These are phyloP conservation scores for Heliconius ethilla DNA, from an alignment of 2,888 invertebrate genomes.

Conservation along the genomic window DNA sequence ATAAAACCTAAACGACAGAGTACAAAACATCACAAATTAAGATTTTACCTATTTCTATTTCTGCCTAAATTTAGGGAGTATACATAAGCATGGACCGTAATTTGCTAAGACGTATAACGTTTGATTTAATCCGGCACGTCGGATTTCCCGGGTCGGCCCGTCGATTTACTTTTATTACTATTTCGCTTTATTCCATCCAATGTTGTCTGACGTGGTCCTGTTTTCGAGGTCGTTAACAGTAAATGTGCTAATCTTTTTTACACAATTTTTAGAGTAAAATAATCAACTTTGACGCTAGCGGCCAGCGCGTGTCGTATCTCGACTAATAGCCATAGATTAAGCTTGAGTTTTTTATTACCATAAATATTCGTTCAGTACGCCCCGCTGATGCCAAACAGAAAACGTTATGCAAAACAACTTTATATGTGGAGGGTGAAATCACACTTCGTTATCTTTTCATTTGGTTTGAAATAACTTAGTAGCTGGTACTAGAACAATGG, in stretches of 20 bases:
- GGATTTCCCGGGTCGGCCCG: slow-evolving; percentile 62
- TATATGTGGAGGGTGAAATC: slow-evolving; percentile 42
- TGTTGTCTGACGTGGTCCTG: slow-evolving; percentile 67
- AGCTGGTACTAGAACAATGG: slow-evolving; percentile 43
- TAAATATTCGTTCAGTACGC: slow-evolving; percentile 33
- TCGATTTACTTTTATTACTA: slow-evolving; percentile 78
- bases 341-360: slow-evolving; percentile 58
- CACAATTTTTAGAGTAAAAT: slow-evolving; percentile 59
- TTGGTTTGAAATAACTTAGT: slow-evolving; percentile 45
- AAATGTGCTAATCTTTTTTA: slow-evolving; percentile 80
- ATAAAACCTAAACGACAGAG: not conserved
- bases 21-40: slow-evolving; percentile 50
- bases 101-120: slow-evolving; percentile 80
- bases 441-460: slow-evolving; percentile 46
- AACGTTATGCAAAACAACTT: slow-evolving; percentile 50
- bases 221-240: slow-evolving; percentile 78
- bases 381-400: slow-evolving; percentile 39
- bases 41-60: slow-evolving; percentile 63
- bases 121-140: slow-evolving; percentile 80
- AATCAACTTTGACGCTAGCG: slow-evolving; percentile 65
- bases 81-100: slow-evolving; percentile 73
- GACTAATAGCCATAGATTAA: slow-evolving; percentile 66
- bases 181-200: slow-evolving; percentile 45
- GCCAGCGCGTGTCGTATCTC: slow-evolving; percentile 62
- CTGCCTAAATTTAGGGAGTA: slow-evolving; percentile 61